These are phyloP conservation scores for Gila robusta DNA, from an alignment of 2,797 vertebrate genomes.

Conservation along the genomic window DNA sequence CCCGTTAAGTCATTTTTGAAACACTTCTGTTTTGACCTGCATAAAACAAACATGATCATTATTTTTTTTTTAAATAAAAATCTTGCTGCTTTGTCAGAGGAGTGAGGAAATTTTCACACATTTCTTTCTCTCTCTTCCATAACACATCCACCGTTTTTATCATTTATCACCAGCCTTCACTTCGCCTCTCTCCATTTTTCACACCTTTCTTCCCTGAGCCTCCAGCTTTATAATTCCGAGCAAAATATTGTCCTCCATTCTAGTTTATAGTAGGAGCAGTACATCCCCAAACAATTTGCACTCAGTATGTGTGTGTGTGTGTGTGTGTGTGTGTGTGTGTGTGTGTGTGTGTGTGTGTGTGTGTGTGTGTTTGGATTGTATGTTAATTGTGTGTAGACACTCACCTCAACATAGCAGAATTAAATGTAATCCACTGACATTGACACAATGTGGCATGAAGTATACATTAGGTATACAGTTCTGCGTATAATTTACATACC, in stretches of 20 bases:
- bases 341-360: neutral
- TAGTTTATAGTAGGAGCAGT: conserved; percentile 32
- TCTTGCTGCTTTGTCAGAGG: neutral
- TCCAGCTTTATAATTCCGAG: conserved; percentile 41
- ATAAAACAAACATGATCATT: neutral
- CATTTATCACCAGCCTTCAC: conserved; percentile 56
- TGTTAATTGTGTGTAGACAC: conserved; percentile 30
- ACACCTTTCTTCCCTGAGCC: conserved; percentile 55
- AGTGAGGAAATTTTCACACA: conserved; percentile 40
- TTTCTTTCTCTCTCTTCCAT: conserved; percentile 34
- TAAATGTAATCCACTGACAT: conserved; percentile 37
- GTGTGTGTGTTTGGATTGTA: neutral
- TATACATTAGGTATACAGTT: conserved; percentile 1
- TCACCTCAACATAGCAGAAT: conserved; percentile 50
- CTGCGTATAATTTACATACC: too few relatives aligned
- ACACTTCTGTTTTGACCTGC: neutral
- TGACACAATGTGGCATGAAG: neutral
- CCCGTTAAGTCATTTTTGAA: conserved; percentile 2
- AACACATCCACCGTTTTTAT: conserved; percentile 49
- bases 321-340: neutral
- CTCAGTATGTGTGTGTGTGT: conserved; percentile 33
- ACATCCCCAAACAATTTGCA: conserved; percentile 66
- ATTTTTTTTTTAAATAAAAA: neutral
- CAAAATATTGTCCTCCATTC: conserved; percentile 46
- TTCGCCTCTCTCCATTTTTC: conserved; percentile 45